These are phyloP conservation scores for Protula sp. DNA, from an alignment of 2,888 invertebrate species.

Conservation along the genomic window DNA sequence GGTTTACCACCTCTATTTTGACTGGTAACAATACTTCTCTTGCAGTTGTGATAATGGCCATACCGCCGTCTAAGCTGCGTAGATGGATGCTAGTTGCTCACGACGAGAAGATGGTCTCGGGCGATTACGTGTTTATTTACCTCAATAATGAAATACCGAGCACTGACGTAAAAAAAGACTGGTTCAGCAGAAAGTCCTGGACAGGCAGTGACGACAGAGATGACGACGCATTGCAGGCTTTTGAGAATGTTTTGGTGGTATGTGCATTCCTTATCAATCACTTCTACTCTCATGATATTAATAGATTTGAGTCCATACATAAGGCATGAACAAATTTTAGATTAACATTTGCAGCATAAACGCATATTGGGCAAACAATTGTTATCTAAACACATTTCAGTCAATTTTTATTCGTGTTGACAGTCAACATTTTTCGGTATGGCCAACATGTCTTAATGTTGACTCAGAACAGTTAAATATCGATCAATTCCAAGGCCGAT, in stretches of 20 bases:
- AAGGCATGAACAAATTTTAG: no score
- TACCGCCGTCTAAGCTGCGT: slow-evolving; percentile 32
- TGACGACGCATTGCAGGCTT: slow-evolving; percentile 30
- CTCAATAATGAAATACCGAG: slow-evolving; percentile 28
- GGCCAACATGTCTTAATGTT: no score
- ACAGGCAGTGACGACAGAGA: slow-evolving; percentile 26
- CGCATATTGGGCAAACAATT: no score
- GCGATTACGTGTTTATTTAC: slow-evolving; percentile 44
- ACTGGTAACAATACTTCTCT: not conserved
- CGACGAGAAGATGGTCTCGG: slow-evolving; percentile 33
- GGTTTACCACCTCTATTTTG: no score
- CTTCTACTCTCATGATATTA: no score
- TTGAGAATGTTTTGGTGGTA: slow-evolving; percentile 39
- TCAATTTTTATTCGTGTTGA: no score
- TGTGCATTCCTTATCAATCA: slow-evolving; percentile 13
- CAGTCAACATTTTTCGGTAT: no score
- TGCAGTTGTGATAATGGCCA: slow-evolving; percentile 39
- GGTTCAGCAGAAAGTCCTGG: not conserved
- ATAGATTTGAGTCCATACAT: no score
- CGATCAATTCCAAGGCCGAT: no score
- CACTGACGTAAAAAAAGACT: not conserved
- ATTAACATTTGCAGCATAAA: no score
- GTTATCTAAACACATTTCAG: no score
- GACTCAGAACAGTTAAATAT: no score
- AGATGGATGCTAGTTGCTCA: slow-evolving; percentile 36